These are phyloP conservation scores for Falco cherrug DNA, from an alignment of 2,797 vertebrate genomes.

Conservation along the genomic window DNA sequence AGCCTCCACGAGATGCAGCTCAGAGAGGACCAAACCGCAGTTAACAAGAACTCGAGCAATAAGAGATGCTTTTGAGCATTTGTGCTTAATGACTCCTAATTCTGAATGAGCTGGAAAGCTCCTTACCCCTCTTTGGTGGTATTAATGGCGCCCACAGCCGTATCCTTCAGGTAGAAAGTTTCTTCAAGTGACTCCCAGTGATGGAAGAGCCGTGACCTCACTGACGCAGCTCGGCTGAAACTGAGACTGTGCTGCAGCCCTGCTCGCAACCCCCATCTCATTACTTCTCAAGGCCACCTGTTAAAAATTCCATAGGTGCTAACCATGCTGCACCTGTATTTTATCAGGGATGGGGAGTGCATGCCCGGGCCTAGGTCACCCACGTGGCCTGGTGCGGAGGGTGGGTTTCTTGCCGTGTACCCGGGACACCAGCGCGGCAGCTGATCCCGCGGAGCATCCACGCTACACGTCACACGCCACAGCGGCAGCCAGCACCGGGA, in stretches of 20 bases:
- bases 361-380: neutral
- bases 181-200: neutral
- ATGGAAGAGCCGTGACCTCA: neutral
- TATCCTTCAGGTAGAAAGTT: neutral
- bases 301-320: neutral
- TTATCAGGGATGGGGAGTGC: neutral
- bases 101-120: neutral
- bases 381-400: neutral
- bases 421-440: neutral
- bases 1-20: accelerated
- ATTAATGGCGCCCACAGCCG: too few species aligned
- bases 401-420: neutral
- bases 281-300: neutral
- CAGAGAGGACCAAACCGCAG: neutral
- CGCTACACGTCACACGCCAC: too few species aligned
- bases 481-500: accelerated
- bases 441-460: neutral
- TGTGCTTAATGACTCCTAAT: neutral
- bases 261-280: neutral
- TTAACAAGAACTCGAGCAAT: neutral
- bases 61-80: neutral
- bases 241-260: neutral
- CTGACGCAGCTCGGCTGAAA: neutral
- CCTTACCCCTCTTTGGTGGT: neutral
- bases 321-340: accelerated